A percentile compares a stretch with the other conserved stretches of the same genome.
Evolutionary conservation across 2,888 invertebrate genomes (phyloP).

Genomic region (Disparrhopalites patrizii): DNA sequence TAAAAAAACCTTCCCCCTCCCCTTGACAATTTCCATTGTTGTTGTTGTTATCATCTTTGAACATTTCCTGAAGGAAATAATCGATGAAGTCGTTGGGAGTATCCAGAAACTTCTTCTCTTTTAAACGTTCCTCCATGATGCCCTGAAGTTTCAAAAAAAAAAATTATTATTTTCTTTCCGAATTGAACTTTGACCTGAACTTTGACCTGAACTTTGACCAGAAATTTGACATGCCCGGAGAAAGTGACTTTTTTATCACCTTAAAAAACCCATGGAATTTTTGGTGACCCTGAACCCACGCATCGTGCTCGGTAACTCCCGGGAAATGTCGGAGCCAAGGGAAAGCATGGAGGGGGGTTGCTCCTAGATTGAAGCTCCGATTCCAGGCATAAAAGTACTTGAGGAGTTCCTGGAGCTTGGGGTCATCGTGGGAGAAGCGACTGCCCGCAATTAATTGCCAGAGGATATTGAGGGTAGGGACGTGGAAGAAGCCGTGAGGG

Average conservation of each 20-base stretch:
- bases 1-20: no score
- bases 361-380: slow-evolving; percentile 13
- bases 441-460: slow-evolving; percentile 23
- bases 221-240: background rate
- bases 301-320: slow-evolving; percentile 16
- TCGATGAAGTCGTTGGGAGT: slow-evolving; percentile 18
- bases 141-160: slow-evolving; percentile 1
- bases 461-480: slow-evolving; percentile 23
- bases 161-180: background rate
- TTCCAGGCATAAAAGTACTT: slow-evolving; percentile 23
- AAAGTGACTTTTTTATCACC: no score
- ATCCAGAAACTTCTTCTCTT: background rate
- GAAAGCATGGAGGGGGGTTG: slow-evolving; percentile 9
- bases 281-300: slow-evolving; percentile 18
- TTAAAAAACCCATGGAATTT: slow-evolving; percentile 14
- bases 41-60: background rate
- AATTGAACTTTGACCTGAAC: no score
- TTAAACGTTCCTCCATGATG: slow-evolving; percentile 10
- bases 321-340: slow-evolving; percentile 18
- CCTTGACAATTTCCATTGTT: no score
- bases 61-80: slow-evolving; percentile 17
- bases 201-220: background rate
- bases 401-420: slow-evolving; percentile 2
- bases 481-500: slow-evolving; percentile 24
- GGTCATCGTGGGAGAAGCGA: slow-evolving; percentile 11